Evolutionary conservation across 2,113 vertebrate genomes (phyloP).

Genomic region (Callorhinus ursinus): DNA sequence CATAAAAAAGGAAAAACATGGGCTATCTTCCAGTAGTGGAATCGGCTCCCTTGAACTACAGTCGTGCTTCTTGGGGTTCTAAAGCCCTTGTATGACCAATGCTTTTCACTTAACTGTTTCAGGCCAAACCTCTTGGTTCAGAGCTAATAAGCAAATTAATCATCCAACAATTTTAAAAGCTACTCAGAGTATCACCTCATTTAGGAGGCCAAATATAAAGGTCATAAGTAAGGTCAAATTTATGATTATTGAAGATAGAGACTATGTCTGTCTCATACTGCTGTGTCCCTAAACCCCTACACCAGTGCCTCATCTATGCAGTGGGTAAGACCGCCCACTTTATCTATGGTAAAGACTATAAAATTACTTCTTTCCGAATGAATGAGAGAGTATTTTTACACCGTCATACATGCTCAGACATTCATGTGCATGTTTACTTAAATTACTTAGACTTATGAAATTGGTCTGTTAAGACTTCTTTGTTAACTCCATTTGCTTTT

Average conservation of each 20-base stretch:
- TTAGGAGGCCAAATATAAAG: background rate
- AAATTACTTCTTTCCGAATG: background rate
- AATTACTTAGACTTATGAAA: slow-evolving; percentile 10
- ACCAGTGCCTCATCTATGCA: background rate
- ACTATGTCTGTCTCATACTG: background rate
- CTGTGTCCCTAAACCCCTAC: background rate
- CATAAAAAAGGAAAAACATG: background rate
- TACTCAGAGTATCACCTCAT: background rate
- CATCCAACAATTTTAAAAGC: background rate
- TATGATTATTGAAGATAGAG: background rate
- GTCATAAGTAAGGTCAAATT: background rate
- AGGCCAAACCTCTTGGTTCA: background rate
- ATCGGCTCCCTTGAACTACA: background rate
- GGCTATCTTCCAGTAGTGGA: background rate
- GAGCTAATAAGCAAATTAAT: slow-evolving; percentile 38
- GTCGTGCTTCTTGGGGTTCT: background rate
- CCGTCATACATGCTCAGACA: background rate
- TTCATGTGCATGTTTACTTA: background rate
- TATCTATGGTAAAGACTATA: background rate
- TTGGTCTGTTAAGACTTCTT: background rate
- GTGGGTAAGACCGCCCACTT: no score
- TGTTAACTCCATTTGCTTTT: slow-evolving; percentile 14
- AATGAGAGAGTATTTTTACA: background rate
- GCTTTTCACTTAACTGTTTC: background rate
- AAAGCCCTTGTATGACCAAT: background rate